A percentile compares a stretch with the other conserved stretches of the same genome.
Evolutionary conservation across 1,140 invertebrate genomes (phyloP).

Genomic region (Drosophila athabasca): DNA sequence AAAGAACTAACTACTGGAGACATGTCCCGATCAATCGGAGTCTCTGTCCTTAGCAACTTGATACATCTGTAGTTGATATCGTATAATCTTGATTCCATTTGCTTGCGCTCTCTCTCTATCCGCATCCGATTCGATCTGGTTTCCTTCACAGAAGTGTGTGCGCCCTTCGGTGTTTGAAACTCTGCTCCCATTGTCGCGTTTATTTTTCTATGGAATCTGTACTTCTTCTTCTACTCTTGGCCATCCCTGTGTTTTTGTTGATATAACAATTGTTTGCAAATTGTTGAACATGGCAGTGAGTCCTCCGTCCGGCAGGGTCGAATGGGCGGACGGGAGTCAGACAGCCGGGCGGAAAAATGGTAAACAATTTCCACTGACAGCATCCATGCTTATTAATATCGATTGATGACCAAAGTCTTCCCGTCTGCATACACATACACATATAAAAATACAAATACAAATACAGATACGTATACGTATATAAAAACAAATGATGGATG

Average conservation of each 20-base stretch:
- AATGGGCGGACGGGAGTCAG: constrained; percentile 2
- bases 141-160: constrained; percentile 12
- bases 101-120: no score
- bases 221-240: neutral
- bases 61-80: no score
- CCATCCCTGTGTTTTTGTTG: constrained; percentile 24
- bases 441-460: no score
- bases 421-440: constrained; percentile 23
- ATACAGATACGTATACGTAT: neutral
- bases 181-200: neutral
- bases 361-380: constrained; percentile 35
- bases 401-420: constrained; percentile 61
- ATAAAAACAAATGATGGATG: constrained; percentile 67
- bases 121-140: no score
- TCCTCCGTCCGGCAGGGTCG: neutral
- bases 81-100: no score
- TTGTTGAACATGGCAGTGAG: constrained; percentile 58
- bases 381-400: constrained; percentile 65
- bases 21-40: no score
- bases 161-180: neutral
- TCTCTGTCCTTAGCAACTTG: no score
- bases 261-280: constrained; percentile 72
- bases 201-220: constrained; percentile 18
- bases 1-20: no score
- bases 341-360: constrained; percentile 11